Conservation (phyloP, 2,113 vertebrate genomes). For the Ploceus nigricollis region DNA sequence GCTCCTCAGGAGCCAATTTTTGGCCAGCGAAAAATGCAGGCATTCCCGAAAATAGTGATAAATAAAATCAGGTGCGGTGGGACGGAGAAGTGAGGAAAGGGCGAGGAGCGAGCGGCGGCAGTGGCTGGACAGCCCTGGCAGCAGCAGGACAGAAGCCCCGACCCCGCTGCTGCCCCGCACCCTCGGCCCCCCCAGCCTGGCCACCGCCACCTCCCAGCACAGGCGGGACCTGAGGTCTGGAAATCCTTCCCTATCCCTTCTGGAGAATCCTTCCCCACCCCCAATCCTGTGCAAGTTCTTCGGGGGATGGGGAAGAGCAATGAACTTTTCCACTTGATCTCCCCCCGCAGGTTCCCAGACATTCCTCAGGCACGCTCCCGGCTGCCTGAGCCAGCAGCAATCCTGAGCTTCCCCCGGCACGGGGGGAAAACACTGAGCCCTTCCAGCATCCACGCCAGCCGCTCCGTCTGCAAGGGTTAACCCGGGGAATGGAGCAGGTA, state of each 20-base stretch:
- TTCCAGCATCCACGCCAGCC: not conserved
- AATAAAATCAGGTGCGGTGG: not conserved
- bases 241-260: not conserved
- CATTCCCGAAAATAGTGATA: rapidly evolving
- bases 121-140: not conserved
- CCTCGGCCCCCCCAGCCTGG: not conserved
- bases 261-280: not conserved
- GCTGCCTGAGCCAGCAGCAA: not conserved
- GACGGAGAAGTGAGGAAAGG: not conserved
- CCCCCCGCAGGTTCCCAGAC: not conserved
- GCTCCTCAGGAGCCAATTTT: not conserved
- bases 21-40: not conserved
- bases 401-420: not conserved
- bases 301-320: not conserved
- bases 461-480: not conserved
- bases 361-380: not conserved
- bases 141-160: not conserved
- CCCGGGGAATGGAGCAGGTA: not conserved
- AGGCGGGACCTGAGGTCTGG: not conserved
- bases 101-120: not conserved
- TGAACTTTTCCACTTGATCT: conserved; percentile 31
- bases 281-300: not conserved
- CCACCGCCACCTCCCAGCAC: not conserved
- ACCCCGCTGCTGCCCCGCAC: not conserved
- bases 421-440: not conserved